Evolutionary conservation across 2,888 invertebrate species (phyloP).

Genomic region (Trachelus stipa): DNA sequence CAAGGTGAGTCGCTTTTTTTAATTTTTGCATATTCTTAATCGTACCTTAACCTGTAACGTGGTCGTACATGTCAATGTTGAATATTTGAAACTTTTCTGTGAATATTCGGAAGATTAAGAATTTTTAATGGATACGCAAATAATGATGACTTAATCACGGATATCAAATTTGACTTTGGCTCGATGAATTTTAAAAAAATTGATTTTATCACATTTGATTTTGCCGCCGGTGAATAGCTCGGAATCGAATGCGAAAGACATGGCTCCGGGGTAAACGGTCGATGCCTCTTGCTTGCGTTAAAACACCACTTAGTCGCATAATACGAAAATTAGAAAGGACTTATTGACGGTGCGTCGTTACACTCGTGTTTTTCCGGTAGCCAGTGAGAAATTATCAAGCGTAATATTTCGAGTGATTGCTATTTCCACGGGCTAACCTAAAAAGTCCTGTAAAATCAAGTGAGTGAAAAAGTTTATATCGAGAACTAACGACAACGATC

Average conservation of each 20-base stretch:
- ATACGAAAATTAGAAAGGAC: constrained; percentile 14
- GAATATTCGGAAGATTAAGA: background rate
- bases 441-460: background rate
- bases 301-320: background rate
- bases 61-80: background rate
- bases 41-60: background rate
- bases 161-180: background rate
- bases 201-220: background rate
- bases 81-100: background rate
- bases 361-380: background rate
- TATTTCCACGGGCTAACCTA: background rate
- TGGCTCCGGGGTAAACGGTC: constrained; percentile 4
- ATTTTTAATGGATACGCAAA: background rate
- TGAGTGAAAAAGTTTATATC: background rate
- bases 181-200: background rate
- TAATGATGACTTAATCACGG: background rate
- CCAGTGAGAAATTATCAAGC: constrained; percentile 1
- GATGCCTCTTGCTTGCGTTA: background rate
- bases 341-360: background rate
- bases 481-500: background rate
- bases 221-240: background rate
- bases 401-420: background rate
- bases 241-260: constrained; percentile 1
- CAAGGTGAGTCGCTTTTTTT: constrained; percentile 49
- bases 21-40: background rate